phyloP scores from a whole-genome alignment of 2,797 vertebrate species.

The Pampus argenteus region DNA sequence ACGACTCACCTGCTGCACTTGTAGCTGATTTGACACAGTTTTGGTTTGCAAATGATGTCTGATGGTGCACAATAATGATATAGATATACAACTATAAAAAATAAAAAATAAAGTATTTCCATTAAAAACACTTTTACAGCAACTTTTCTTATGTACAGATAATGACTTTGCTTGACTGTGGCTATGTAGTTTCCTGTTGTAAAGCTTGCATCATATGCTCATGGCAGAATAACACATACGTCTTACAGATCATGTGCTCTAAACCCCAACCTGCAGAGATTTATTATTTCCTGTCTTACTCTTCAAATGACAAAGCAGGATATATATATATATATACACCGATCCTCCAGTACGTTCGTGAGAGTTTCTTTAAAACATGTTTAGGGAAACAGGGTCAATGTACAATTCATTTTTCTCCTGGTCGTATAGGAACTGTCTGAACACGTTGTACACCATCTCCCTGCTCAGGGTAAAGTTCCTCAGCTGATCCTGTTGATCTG shows the following conservation, averaged over 20 bases:
- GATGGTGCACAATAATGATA: not conserved
- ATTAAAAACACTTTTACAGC: not conserved
- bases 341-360: not conserved
- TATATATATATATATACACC: too few relatives aligned
- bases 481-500: constrained; percentile 55
- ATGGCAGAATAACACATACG: constrained; percentile 6
- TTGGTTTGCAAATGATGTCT: constrained; percentile 12
- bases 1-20: not conserved
- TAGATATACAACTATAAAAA: constrained; percentile 33
- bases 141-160: constrained; percentile 16
- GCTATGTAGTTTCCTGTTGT: constrained; percentile 31
- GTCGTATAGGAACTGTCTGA: constrained; percentile 78
- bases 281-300: not conserved
- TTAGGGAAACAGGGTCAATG: constrained; percentile 64
- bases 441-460: constrained; percentile 77
- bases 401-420: constrained; percentile 54
- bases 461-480: constrained; percentile 70
- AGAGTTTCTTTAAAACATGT: constrained; percentile 37
- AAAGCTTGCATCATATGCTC: constrained; percentile 4
- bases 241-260: constrained; percentile 4
- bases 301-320: not conserved
- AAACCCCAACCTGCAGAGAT: not conserved
- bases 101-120: too few relatives aligned
- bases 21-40: too few relatives aligned
- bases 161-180: not conserved